These are phyloP conservation scores for Moxostoma hubbsi DNA, from an alignment of 2,797 vertebrate genomes.

Conservation along the genomic window DNA sequence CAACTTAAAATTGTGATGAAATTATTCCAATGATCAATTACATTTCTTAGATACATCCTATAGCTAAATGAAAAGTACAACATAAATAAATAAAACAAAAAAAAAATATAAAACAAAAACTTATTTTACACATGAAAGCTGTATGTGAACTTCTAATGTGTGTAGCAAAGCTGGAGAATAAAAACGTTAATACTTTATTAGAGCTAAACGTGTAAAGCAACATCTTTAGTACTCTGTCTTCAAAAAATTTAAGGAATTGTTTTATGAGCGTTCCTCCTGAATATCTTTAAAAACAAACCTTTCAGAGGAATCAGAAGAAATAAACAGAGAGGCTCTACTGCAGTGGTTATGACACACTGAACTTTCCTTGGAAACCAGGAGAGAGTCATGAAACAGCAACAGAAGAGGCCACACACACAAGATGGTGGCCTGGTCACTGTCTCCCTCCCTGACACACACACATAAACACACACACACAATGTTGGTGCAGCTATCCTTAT, in stretches of 20 bases:
- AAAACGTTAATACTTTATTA: slow-evolving; percentile 25
- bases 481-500: too few relatives aligned
- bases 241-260: slow-evolving; percentile 68
- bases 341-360: slow-evolving; percentile 77
- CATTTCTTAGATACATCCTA: too few relatives aligned
- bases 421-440: slow-evolving; percentile 65
- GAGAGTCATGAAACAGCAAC: slow-evolving; percentile 74
- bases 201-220: slow-evolving; percentile 40
- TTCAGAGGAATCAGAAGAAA: slow-evolving; percentile 73
- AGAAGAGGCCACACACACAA: slow-evolving; percentile 78
- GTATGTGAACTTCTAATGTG: neutral
- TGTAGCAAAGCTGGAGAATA: neutral
- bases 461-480: slow-evolving; percentile 36
- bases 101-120: too few relatives aligned
- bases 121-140: neutral
- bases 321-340: slow-evolving; percentile 77
- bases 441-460: slow-evolving; percentile 52
- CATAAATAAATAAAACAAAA: too few relatives aligned
- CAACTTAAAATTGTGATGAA: too few relatives aligned
- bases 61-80: too few relatives aligned
- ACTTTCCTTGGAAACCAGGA: slow-evolving; percentile 76
- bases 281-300: slow-evolving; percentile 79
- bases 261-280: slow-evolving; percentile 71
- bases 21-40: too few relatives aligned
- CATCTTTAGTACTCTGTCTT: slow-evolving; percentile 71